Conservation (phyloP, 2,113 vertebrate genomes). For the Lathamus discolor region DNA sequence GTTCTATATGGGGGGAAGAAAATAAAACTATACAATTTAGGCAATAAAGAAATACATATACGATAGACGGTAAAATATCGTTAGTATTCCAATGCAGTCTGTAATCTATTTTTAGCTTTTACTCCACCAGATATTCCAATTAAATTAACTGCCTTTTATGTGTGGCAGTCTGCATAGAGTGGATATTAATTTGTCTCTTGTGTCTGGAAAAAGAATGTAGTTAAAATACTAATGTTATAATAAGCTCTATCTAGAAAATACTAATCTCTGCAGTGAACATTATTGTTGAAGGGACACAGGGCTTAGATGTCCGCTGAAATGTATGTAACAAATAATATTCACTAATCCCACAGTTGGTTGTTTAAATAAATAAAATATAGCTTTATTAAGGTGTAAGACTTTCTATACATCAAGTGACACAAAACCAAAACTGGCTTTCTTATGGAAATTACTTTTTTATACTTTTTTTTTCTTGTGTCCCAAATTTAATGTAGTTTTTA, state of each 20-base stretch:
- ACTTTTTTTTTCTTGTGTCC: background rate
- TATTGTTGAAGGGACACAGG: background rate
- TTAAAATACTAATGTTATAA: background rate
- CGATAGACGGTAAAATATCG: background rate
- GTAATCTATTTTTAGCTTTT: background rate
- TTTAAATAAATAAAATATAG: background rate
- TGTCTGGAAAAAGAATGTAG: conserved; percentile 7
- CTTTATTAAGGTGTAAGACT: background rate
- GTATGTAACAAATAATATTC: background rate
- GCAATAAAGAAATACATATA: conserved; percentile 30
- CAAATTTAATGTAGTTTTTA: background rate
- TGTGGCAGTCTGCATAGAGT: background rate
- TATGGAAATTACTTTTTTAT: background rate
- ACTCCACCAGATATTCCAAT: conserved; percentile 7
- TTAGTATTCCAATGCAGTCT: conserved; percentile 15
- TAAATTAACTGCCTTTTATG: conserved; percentile 39
- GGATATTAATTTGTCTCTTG: conserved; percentile 51
- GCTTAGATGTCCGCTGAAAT: background rate
- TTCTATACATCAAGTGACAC: background rate
- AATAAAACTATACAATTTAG: conserved; percentile 9
- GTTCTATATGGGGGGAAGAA: background rate
- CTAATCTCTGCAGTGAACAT: background rate
- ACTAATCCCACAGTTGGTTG: background rate
- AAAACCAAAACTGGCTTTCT: background rate
- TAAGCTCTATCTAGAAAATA: conserved; percentile 4